These are phyloP conservation scores for Ectropis crepuscularia DNA, from an alignment of 2,888 invertebrate species.

Conservation along the genomic window DNA sequence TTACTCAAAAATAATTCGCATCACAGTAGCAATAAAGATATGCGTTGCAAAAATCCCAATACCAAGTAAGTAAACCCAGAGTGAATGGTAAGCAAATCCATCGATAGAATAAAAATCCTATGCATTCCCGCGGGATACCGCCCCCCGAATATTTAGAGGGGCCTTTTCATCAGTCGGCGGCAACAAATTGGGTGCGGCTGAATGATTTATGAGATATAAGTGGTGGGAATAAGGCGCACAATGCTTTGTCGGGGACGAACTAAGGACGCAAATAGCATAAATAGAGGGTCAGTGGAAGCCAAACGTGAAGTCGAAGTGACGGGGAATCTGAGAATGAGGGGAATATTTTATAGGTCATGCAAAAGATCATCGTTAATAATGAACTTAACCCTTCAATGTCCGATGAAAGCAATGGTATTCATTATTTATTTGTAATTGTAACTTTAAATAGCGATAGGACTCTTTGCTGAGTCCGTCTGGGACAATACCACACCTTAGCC, in stretches of 20 bases:
- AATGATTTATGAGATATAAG: slow-evolving; percentile 66
- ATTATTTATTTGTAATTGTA: too few relatives aligned
- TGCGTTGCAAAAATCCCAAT: slow-evolving; percentile 11
- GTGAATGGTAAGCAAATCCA: slow-evolving; percentile 39
- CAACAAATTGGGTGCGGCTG: slow-evolving; percentile 64
- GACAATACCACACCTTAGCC: too few relatives aligned
- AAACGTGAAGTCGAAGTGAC: too few relatives aligned
- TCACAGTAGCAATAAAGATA: background rate
- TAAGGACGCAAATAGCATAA: background rate
- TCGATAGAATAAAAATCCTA: slow-evolving; percentile 50
- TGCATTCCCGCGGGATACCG: slow-evolving; percentile 48
- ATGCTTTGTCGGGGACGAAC: slow-evolving; percentile 38
- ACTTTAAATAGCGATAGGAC: too few relatives aligned
- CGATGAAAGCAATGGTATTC: too few relatives aligned
- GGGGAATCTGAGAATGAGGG: too few relatives aligned
- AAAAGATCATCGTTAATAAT: too few relatives aligned
- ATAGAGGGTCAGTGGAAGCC: too few relatives aligned
- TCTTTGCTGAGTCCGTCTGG: too few relatives aligned
- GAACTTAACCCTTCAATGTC: too few relatives aligned
- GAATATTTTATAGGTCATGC: too few relatives aligned
- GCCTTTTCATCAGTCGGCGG: slow-evolving; percentile 62
- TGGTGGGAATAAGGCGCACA: slow-evolving; percentile 49
- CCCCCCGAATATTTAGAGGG: slow-evolving; percentile 53
- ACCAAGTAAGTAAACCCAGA: slow-evolving; percentile 27
- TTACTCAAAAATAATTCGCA: background rate